Evolutionary conservation across 2,113 vertebrate species (phyloP).

Genomic region (Amphiprion percula): DNA sequence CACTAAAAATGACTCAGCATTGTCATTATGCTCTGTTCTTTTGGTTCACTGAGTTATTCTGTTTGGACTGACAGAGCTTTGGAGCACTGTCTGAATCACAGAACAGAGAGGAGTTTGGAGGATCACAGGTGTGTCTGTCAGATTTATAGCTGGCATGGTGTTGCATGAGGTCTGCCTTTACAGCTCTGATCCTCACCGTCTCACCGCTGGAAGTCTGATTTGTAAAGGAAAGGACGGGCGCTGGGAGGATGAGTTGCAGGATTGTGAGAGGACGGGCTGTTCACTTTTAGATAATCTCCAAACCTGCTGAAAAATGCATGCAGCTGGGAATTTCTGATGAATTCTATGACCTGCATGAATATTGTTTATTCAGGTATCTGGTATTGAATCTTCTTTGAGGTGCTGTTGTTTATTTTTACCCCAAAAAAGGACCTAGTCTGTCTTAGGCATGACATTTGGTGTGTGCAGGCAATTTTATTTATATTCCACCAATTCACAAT

Average conservation of each 20-base stretch:
- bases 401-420: background rate
- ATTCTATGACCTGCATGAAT: conserved; percentile 15
- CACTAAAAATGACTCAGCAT: conserved; percentile 52
- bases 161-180: conserved; percentile 21
- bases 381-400: conserved; percentile 1
- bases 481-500: too few species aligned
- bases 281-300: conserved; percentile 32
- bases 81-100: conserved; percentile 49
- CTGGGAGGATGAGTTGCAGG: conserved; percentile 18
- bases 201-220: conserved; percentile 17
- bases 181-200: conserved; percentile 12
- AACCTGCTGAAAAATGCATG: conserved; percentile 42
- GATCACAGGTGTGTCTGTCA: conserved; percentile 52
- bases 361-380: conserved; percentile 25
- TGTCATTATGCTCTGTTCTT: conserved; percentile 25
- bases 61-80: conserved; percentile 34
- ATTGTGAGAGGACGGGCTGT: conserved; percentile 13
- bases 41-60: conserved; percentile 23
- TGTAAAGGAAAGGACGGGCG: conserved; percentile 19
- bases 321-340: background rate
- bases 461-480: background rate
- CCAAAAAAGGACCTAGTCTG: background rate
- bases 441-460: background rate
- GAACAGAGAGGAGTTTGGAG: conserved; percentile 21
- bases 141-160: conserved; percentile 40